Evolutionary conservation across 30 jellyfish, hydroid and myxozoan species (phyloP).

Genomic region (Rhopilema esculentum): DNA sequence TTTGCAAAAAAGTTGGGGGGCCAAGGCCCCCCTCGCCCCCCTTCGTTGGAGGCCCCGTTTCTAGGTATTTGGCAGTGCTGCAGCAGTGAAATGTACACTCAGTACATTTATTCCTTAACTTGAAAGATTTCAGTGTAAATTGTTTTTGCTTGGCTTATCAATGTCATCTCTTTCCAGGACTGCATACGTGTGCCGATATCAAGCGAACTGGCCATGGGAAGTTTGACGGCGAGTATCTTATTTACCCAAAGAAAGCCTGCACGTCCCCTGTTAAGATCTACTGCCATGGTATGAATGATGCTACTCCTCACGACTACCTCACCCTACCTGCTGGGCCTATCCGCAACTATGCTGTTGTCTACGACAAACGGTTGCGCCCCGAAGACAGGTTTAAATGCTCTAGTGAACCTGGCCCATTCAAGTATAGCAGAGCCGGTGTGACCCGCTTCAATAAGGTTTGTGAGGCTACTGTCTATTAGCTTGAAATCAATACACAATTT

Average conservation of each 20-base stretch:
- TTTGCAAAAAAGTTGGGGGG: no score
- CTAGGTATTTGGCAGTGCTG: no score
- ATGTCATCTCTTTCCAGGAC: constrained; percentile 57
- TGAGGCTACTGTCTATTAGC: not conserved
- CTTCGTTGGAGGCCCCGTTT: no score
- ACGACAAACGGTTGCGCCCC: constrained; percentile 71
- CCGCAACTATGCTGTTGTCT: constrained; percentile 75
- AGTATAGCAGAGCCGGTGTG: constrained; percentile 83
- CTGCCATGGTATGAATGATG: constrained; percentile 82
- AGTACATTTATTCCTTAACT: no score
- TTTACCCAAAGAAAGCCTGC: constrained; percentile 78
- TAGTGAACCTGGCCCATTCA: constrained; percentile 57
- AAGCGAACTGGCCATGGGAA: constrained; percentile 79
- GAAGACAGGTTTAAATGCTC: constrained; percentile 66
- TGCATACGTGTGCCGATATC: constrained; percentile 73
- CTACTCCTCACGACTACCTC: constrained; percentile 74
- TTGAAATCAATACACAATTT: no score
- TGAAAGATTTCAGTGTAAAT: no score
- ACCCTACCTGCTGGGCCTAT: constrained; percentile 90
- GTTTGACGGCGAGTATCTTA: constrained; percentile 82
- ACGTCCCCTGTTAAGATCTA: constrained; percentile 76
- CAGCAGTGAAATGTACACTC: no score
- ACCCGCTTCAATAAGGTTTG: constrained; percentile 81
- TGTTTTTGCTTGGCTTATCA: no score
- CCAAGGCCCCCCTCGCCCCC: no score